Percentiles rank a stretch among this genome's conserved stretches.
These are phyloP conservation scores for Drepanosiphum platanoidis DNA, from an alignment of 2,888 invertebrate genomes.

Conservation along the genomic window DNA sequence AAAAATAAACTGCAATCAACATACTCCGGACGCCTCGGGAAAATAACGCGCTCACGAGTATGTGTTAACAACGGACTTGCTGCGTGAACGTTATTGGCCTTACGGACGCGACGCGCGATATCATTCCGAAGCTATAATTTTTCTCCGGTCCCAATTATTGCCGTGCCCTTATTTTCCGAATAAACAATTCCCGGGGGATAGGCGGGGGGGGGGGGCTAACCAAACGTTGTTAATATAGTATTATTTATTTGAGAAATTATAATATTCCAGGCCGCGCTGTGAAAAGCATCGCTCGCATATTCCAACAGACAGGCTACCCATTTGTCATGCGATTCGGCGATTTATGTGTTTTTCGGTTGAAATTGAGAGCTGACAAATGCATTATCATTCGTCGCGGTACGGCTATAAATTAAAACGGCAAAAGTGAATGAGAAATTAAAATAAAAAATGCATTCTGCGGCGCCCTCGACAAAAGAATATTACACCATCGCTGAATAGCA, in stretches of 20 bases:
- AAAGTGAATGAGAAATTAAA: constrained; percentile 41
- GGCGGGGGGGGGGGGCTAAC: too few relatives aligned
- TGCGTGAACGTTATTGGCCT: background rate
- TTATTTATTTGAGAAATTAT: constrained; percentile 4
- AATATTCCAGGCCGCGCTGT: background rate
- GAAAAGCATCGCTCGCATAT: constrained; percentile 18
- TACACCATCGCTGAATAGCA: background rate
- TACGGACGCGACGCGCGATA: background rate
- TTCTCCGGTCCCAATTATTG: background rate
- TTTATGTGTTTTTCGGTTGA: constrained; percentile 44
- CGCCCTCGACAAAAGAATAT: constrained; percentile 37
- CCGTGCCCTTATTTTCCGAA: background rate
- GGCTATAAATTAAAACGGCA: constrained; percentile 43
- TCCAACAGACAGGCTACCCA: background rate
- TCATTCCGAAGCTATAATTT: background rate
- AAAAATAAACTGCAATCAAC: background rate
- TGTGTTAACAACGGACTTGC: background rate
- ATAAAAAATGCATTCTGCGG: constrained; percentile 27
- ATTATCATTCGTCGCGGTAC: constrained; percentile 20
- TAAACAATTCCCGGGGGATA: too few relatives aligned
- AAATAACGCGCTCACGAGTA: background rate
- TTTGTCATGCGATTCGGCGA: constrained; percentile 28
- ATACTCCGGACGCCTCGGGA: background rate
- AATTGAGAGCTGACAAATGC: constrained; percentile 58
- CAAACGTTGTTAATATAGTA: background rate